A percentile compares a stretch with the other conserved stretches of the same genome.
These are phyloP conservation scores for Epinotia ramella DNA, from an alignment of 2,888 invertebrate genomes.

Conservation along the genomic window DNA sequence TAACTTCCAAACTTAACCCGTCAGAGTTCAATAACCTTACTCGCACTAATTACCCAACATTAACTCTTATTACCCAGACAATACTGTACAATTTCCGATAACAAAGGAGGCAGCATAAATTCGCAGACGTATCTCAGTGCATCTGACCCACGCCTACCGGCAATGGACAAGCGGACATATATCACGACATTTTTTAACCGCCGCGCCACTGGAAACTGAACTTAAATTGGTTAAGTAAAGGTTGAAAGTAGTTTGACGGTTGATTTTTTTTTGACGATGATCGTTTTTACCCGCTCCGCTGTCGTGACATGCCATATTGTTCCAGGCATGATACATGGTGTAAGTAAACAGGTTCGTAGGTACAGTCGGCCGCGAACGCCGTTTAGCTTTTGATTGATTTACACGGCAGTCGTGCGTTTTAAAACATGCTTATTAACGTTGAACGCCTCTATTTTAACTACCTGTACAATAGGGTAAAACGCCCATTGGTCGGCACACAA, in stretches of 20 bases:
- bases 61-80: constrained; percentile 59
- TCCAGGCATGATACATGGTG: constrained; percentile 78
- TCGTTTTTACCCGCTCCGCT: constrained; percentile 71
- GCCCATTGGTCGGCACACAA: neutral
- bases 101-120: constrained; percentile 62
- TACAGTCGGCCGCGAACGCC: constrained; percentile 63
- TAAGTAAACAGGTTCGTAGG: constrained; percentile 77
- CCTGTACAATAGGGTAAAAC: neutral
- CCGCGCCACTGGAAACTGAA: constrained; percentile 56
- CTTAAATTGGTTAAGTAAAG: constrained; percentile 63
- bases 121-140: constrained; percentile 57
- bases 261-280: constrained; percentile 62
- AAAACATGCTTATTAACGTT: constrained; percentile 55
- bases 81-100: constrained; percentile 65
- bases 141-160: constrained; percentile 82
- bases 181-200: constrained; percentile 70
- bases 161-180: constrained; percentile 78
- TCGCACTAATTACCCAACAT: constrained; percentile 40
- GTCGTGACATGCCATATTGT: constrained; percentile 84
- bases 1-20: constrained; percentile 36
- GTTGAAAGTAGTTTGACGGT: constrained; percentile 55
- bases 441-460: constrained; percentile 20
- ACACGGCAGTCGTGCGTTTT: constrained; percentile 56
- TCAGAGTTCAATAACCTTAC: constrained; percentile 39
- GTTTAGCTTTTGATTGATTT: constrained; percentile 38